Conservation (phyloP, 2,113 vertebrate genomes). For the Sylvietta virens region DNA sequence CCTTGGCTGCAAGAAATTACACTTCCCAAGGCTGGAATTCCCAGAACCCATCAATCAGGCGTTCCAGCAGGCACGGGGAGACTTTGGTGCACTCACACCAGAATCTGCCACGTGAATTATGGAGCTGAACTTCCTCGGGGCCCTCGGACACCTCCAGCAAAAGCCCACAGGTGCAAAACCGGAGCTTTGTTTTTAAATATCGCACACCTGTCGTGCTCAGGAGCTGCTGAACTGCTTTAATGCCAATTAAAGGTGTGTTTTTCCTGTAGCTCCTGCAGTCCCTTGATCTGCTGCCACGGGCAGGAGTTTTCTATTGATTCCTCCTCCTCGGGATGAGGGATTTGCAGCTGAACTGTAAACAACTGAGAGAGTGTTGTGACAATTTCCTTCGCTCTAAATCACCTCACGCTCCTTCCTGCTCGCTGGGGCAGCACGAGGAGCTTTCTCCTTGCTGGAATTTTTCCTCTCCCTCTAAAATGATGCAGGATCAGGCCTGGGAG, state of each 20-base stretch:
- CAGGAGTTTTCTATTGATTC: not conserved
- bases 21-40: not conserved
- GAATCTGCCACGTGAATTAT: not conserved
- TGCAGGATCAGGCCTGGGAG: not conserved
- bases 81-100: not conserved
- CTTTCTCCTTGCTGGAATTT: not conserved
- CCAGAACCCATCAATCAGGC: not conserved
- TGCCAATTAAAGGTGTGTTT: not conserved
- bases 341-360: not conserved
- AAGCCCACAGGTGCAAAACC: rapidly evolving
- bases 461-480: not conserved
- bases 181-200: not conserved
- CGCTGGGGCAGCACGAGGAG: not conserved
- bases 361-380: not conserved
- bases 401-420: rapidly evolving
- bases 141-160: not conserved
- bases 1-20: not conserved
- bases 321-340: not conserved
- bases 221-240: not conserved
- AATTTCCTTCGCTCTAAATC: not conserved
- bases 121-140: not conserved
- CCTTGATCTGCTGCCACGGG: not conserved
- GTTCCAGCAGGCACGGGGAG: not conserved
- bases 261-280: not conserved
- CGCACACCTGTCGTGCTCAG: rapidly evolving